Evolutionary conservation across 2,797 vertebrate species (phyloP).

Genomic region (Eremophila alpestris): DNA sequence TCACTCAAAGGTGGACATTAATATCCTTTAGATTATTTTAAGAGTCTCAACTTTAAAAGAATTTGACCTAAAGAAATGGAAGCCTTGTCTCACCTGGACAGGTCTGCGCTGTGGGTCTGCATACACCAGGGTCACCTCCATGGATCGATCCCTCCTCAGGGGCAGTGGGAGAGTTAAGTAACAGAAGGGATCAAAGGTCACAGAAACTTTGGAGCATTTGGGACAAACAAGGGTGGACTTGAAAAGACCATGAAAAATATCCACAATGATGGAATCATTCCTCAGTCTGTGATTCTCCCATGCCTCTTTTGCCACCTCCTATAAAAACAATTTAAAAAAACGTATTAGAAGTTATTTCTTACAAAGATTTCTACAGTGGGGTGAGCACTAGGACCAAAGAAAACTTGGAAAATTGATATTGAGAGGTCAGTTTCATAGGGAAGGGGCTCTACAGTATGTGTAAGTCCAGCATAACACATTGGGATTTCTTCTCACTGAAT

Average conservation of each 20-base stretch:
- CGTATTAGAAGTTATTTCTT: neutral
- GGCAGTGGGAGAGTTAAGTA: constrained; percentile 96
- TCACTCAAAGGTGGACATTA: neutral
- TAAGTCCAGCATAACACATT: neutral
- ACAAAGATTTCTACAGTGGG: neutral
- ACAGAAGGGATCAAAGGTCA: constrained; percentile 99
- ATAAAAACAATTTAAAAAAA: constrained; percentile 49
- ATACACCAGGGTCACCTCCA: constrained; percentile 92
- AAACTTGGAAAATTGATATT: neutral
- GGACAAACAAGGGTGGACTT: constrained; percentile 98
- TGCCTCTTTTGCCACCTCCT: constrained; percentile 97
- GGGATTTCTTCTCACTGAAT: neutral
- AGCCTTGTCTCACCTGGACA: constrained; percentile 78
- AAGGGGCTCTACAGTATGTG: neutral
- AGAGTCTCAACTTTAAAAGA: neutral
- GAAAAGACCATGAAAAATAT: constrained; percentile 99
- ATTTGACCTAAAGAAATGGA: neutral
- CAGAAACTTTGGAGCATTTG: constrained; percentile 93
- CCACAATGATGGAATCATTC: constrained; percentile 98
- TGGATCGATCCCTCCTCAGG: constrained; percentile 92
- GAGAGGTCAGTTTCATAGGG: neutral
- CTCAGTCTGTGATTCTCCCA: constrained; percentile 97
- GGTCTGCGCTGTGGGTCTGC: constrained; percentile 88
- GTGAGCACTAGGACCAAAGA: neutral
- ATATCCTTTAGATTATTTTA: neutral